phyloP scores from a whole-genome alignment of 53 echinoderm and acorn worm genomes.

The Hippasteria phrygiana region DNA sequence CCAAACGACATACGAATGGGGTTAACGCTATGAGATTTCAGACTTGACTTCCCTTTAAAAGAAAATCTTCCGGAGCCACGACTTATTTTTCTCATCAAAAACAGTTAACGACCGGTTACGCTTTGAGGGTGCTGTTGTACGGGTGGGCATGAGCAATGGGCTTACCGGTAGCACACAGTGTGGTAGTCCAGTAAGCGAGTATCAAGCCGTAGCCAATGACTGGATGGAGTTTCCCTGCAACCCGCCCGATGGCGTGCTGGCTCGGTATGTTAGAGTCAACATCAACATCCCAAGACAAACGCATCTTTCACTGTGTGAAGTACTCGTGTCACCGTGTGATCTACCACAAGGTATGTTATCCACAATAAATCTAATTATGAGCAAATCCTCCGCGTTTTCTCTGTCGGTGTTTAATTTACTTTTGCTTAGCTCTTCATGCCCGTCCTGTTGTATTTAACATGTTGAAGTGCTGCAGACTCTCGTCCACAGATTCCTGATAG shows the following conservation, averaged over 20 bases:
- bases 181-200: background rate
- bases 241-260: constrained; percentile 20
- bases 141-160: background rate
- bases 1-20: too few relatives aligned
- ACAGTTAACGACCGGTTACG: background rate
- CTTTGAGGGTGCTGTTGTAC: background rate
- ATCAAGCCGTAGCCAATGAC: constrained; percentile 5
- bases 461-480: too few relatives aligned
- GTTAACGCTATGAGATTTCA: too few relatives aligned
- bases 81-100: too few relatives aligned
- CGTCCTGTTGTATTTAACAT: too few relatives aligned
- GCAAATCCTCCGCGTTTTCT: too few relatives aligned
- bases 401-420: too few relatives aligned
- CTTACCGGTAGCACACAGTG: background rate
- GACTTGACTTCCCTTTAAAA: too few relatives aligned
- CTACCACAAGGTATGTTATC: background rate
- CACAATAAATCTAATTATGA: background rate
- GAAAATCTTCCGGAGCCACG: background rate
- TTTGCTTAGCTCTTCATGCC: too few relatives aligned
- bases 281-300: background rate
- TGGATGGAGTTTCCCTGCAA: constrained; percentile 25
- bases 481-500: too few relatives aligned
- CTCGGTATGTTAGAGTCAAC: constrained; percentile 30
- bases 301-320: constrained; percentile 7
- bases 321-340: constrained; percentile 7